Conservation (phyloP, 2,797 vertebrate species). For the Labroides dimidiatus region DNA sequence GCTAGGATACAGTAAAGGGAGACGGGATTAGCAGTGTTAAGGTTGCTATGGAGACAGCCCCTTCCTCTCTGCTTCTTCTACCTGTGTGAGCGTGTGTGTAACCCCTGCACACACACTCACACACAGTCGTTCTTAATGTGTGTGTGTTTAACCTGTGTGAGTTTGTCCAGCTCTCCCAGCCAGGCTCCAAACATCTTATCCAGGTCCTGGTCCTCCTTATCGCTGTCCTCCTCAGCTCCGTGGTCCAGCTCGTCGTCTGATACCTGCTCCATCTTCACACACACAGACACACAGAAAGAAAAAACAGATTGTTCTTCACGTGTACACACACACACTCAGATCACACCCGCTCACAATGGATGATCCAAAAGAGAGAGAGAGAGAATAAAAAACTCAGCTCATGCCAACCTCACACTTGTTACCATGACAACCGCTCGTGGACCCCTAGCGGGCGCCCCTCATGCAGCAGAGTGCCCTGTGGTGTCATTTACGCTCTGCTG, state of each 20-base stretch:
- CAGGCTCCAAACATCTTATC: slow-evolving; percentile 99
- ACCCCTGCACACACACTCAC: too few relatives aligned
- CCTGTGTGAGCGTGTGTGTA: slow-evolving; percentile 57
- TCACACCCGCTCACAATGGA: slow-evolving; percentile 44
- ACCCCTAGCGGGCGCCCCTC: slow-evolving; percentile 51
- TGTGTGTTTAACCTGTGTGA: slow-evolving; percentile 89
- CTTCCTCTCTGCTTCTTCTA: slow-evolving; percentile 42
- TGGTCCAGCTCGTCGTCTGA: slow-evolving; percentile 98
- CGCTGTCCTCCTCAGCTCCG: slow-evolving; percentile 94
- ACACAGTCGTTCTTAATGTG: neutral
- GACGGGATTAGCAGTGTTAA: slow-evolving; percentile 75
- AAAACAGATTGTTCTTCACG: slow-evolving; percentile 12
- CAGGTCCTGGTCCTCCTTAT: slow-evolving; percentile 98
- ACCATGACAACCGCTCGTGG: slow-evolving; percentile 64
- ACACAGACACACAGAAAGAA: neutral
- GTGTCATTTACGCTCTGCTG: slow-evolving; percentile 10
- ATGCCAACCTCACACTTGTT: slow-evolving; percentile 69
- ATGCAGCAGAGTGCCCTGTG: slow-evolving; percentile 29
- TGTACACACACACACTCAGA: slow-evolving; percentile 20
- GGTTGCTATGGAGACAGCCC: slow-evolving; percentile 74
- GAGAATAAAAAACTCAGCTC: neutral
- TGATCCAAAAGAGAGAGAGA: slow-evolving; percentile 10
- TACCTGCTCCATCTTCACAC: slow-evolving; percentile 94
- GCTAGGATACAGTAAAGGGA: slow-evolving; percentile 76
- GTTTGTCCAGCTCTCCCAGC: slow-evolving; percentile 97